phyloP scores from a whole-genome alignment of 92 coral and sea anemone species.

The Zoanthus sansibaricus region DNA sequence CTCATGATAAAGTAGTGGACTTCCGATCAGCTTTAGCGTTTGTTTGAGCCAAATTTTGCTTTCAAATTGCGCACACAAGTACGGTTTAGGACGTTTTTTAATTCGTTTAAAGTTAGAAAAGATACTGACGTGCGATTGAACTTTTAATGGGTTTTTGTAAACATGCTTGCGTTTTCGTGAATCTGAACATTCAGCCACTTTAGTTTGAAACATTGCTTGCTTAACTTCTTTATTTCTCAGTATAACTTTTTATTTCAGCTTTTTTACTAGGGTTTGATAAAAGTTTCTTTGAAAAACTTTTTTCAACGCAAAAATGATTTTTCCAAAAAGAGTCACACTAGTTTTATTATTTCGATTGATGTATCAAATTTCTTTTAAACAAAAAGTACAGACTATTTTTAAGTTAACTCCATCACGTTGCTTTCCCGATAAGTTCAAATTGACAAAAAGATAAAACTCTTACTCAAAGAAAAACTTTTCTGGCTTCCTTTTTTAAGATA shows the following conservation, averaged over 20 bases:
- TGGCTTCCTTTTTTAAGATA: not conserved
- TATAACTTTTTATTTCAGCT: not conserved
- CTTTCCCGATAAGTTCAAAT: not conserved
- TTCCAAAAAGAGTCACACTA: not conserved
- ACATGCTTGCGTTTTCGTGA: constrained; percentile 5
- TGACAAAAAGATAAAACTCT: not conserved
- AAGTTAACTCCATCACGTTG: not conserved
- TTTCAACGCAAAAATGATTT: not conserved
- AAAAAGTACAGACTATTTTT: constrained; percentile 3
- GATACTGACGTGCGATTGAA: not conserved
- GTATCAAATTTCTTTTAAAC: constrained; percentile 38
- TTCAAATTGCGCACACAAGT: constrained; percentile 39
- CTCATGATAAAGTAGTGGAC: constrained; percentile 39
- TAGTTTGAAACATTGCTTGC: not conserved
- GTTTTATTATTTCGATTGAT: constrained; percentile 23
- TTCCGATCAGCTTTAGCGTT: constrained; percentile 42
- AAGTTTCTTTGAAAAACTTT: not conserved
- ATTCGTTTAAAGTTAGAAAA: constrained; percentile 19
- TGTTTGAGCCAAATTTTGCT: constrained; percentile 26
- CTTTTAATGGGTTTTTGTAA: not conserved
- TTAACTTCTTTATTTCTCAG: not conserved
- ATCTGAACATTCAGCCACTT: not conserved
- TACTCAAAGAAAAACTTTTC: not conserved
- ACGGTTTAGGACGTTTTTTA: constrained; percentile 21
- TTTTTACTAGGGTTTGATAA: not conserved